Base-by-base conservation (phyloP, 2,113 vertebrate species). In the Gavialis gangeticus region DNA sequence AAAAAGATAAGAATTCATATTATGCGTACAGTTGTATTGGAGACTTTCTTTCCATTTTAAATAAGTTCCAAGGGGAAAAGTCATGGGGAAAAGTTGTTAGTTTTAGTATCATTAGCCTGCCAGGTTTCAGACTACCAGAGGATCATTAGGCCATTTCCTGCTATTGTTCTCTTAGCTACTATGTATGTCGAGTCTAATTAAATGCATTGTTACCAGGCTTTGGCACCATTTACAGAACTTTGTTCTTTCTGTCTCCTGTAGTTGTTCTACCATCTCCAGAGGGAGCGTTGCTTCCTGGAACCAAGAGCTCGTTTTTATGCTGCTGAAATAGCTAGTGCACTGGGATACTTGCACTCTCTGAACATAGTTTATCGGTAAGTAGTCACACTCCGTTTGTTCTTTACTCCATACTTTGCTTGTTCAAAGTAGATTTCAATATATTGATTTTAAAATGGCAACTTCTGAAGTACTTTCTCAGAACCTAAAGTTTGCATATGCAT, bases 201-300 rank as follows among this genome's bases (percentile, higher is more conserved):
- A 95, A 91, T 80, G 81, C 94, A 95, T 97, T 97, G 97, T 96
- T 96, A 93, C 79, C 82, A 73, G 89, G 64, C 95, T 93, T 89
- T 97, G 93, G 93, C 76, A 46, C 79, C 24, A 1, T 21, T 79
- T 81, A 95, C 79, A 89, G 79, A 88, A 95, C 90, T 96, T 81
- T 89, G 86, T 97, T 93, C 67, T 95, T 27, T 97, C 93, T 96
- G 90, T 98, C 97, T 98, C 85, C 92, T 95, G 54, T 95, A 99
- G 99, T 96, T 99, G 96, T 99, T 99, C 97, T 99, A 99, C 97
- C 99, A 99, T 98, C 98, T 99, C 92, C 99, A 99, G 97, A 98
- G 99, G 95, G 99, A 99, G 87, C 98, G 99, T 87, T 99, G 99
- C 98, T 99, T 99, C 97, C 98, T 99, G 81, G 99, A 99, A 97